Percentiles rank a stretch among this genome's conserved stretches.
Conservation (phyloP, 1,140 invertebrate genomes). For the Dufourea novaeangliae region DNA sequence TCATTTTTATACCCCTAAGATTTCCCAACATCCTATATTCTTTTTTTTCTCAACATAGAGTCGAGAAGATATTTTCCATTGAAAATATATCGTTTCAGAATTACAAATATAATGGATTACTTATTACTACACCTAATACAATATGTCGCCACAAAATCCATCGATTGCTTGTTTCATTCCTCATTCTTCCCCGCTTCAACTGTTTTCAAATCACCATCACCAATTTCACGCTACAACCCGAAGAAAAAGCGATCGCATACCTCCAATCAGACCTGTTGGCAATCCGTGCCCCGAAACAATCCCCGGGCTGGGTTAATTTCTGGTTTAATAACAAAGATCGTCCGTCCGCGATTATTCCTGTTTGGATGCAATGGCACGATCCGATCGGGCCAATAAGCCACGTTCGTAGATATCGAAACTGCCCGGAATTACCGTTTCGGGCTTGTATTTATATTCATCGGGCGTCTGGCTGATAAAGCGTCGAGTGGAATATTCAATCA, state of each 20-base stretch:
- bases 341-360: constrained; percentile 26
- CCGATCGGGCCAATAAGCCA: constrained; percentile 48
- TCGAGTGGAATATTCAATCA: constrained; percentile 79
- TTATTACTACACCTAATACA: too few species aligned
- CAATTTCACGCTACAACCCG: not conserved
- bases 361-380: constrained; percentile 26
- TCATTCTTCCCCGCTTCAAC: too few species aligned
- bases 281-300: not conserved
- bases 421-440: constrained; percentile 51
- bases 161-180: not conserved
- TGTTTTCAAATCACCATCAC: not conserved
- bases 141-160: not conserved
- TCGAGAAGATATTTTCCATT: too few species aligned
- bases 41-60: too few species aligned
- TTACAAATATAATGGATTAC: too few species aligned
- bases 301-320: not conserved
- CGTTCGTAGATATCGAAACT: constrained; percentile 57
- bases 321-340: constrained; percentile 45
- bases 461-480: constrained; percentile 76
- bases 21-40: too few species aligned
- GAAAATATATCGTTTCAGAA: too few species aligned
- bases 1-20: too few species aligned
- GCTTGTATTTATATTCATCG: constrained; percentile 76
- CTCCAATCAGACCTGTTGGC: not conserved
- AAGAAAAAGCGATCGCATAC: not conserved